A percentile compares a stretch with the other conserved stretches of the same genome.
Conservation (phyloP, 2,888 invertebrate genomes). For the Eupeodes luniger region DNA sequence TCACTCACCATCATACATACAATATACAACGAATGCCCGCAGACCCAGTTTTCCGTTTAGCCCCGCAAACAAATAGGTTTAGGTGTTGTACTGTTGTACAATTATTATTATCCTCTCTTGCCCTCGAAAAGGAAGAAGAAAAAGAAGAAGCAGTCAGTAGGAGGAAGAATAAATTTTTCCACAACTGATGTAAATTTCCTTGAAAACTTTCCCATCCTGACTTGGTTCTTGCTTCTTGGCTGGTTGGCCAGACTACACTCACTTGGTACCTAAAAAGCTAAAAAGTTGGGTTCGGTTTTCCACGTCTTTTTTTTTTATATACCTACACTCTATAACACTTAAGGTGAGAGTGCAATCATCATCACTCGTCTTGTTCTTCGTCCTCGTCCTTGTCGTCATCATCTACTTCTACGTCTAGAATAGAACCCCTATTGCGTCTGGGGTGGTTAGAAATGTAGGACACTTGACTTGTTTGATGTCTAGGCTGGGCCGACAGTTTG, state of each 20-base stretch:
- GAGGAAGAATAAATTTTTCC: conserved; percentile 68
- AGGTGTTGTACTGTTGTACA: background rate
- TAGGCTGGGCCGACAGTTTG: conserved; percentile 48
- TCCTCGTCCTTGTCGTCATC: background rate
- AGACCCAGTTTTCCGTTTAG: conserved; percentile 1
- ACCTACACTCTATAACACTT: conserved; percentile 20
- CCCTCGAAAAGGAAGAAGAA: background rate
- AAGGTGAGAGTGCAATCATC: conserved; percentile 64
- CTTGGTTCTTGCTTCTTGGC: background rate
- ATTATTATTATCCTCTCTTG: background rate
- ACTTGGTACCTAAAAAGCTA: background rate
- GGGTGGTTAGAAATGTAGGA: conserved; percentile 39
- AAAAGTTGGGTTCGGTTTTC: conserved; percentile 44
- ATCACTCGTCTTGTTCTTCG: conserved; percentile 33
- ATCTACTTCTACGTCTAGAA: background rate
- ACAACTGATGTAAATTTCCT: conserved; percentile 71
- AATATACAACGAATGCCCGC: background rate
- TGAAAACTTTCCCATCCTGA: conserved; percentile 43
- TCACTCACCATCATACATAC: conserved; percentile 24
- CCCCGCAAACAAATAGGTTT: background rate
- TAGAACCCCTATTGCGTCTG: conserved; percentile 44
- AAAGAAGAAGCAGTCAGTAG: background rate
- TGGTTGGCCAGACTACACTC: background rate
- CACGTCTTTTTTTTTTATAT: background rate
- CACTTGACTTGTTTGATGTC: conserved; percentile 43